Evolutionary conservation across 1,140 invertebrate genomes (phyloP).

Genomic region (Drosophila virilis): DNA sequence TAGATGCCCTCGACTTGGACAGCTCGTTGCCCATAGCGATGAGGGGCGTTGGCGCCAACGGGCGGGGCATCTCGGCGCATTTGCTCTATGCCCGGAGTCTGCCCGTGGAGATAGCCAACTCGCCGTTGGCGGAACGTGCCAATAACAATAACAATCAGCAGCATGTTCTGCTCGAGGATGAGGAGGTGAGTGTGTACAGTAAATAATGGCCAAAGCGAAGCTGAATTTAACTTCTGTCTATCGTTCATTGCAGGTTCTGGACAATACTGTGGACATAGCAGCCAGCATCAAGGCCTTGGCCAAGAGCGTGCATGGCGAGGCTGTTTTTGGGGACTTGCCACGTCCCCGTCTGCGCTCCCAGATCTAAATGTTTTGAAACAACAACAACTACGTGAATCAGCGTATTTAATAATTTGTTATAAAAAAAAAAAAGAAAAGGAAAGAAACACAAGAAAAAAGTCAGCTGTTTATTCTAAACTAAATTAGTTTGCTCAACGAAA

Average conservation of each 20-base stretch:
- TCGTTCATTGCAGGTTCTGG: constrained; percentile 54
- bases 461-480: constrained; percentile 69
- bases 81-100: constrained; percentile 61
- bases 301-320: constrained; percentile 92
- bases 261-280: constrained; percentile 88
- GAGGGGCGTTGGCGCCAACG: constrained; percentile 17
- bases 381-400: constrained; percentile 3
- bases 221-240: not conserved
- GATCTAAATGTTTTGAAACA: constrained; percentile 85
- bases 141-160: constrained; percentile 45
- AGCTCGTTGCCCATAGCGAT: constrained; percentile 71
- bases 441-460: constrained; percentile 27
- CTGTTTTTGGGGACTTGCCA: constrained; percentile 93
- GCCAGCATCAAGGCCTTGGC: constrained; percentile 94
- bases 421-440: not conserved
- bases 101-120: constrained; percentile 79
- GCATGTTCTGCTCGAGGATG: constrained; percentile 53
- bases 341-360: constrained; percentile 92
- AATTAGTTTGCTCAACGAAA: constrained; percentile 75
- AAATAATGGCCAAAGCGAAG: not conserved
- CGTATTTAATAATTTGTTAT: constrained; percentile 2
- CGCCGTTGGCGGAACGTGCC: constrained; percentile 59
- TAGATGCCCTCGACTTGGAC: constrained; percentile 78
- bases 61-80: constrained; percentile 33
- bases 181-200: constrained; percentile 57